Conservation (phyloP, 2,113 vertebrate species). For the Trichomycterus rosablanca region DNA sequence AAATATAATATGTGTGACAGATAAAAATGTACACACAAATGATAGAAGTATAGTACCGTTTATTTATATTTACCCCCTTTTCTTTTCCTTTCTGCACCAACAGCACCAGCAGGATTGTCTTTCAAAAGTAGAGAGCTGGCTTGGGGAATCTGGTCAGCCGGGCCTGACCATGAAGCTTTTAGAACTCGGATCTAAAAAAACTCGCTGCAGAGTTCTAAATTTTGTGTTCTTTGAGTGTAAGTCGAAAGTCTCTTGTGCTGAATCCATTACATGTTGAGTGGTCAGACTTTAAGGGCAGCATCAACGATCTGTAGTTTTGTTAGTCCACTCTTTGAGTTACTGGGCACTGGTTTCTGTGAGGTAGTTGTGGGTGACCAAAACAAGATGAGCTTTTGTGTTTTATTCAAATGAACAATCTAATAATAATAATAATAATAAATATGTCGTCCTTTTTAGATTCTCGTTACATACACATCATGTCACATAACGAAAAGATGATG, state of each 20-base stretch:
- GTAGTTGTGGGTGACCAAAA: too few species aligned
- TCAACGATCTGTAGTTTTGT: too few species aligned
- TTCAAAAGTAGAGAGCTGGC: slow-evolving; percentile 64
- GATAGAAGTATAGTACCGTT: neutral
- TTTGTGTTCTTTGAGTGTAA: slow-evolving; percentile 79
- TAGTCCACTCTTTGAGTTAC: too few species aligned
- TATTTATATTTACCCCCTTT: neutral
- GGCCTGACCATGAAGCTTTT: slow-evolving; percentile 52
- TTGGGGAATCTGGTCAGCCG: slow-evolving; percentile 60
- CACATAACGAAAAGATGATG: slow-evolving; percentile 53
- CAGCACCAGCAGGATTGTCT: slow-evolving; percentile 31
- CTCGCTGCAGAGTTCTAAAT: slow-evolving; percentile 54
- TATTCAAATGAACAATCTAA: too few species aligned
- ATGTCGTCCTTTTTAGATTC: slow-evolving; percentile 59
- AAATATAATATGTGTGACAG: too few species aligned
- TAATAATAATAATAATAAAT: too few species aligned
- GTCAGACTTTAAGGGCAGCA: neutral
- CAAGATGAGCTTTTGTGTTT: too few species aligned
- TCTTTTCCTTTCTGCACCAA: neutral
- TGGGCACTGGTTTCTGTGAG: too few species aligned
- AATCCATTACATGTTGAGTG: neutral
- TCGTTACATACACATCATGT: slow-evolving; percentile 64
- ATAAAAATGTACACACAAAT: too few species aligned
- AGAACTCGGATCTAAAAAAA: slow-evolving; percentile 45
- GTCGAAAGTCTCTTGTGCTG: slow-evolving; percentile 37